Evolutionary conservation across 2,888 invertebrate species (phyloP), one percentile per base, ranked within the genome.

Genomic region (Phytoseiulus persimilis): DNA sequence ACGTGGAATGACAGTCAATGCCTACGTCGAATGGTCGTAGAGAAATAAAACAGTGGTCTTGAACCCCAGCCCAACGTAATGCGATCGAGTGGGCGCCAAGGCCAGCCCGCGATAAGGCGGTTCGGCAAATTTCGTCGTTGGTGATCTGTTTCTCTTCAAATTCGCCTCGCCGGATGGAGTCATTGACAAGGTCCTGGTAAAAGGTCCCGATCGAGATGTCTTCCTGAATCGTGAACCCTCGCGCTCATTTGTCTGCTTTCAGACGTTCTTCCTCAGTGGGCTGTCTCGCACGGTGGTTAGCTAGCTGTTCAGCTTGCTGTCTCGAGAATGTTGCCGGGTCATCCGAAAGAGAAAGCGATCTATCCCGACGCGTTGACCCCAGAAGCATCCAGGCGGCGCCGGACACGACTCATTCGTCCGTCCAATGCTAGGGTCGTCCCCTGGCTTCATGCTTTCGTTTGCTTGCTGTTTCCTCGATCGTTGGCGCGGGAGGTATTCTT

Each of bases 51-150:
- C 65, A 65, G 65, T 65, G 65, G 65, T 65, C 65, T 65, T 65
- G 65, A 65, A 65, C 65, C 65, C 65, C 65, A 65, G 65, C 65
- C 65, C 65, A 65, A 65, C 65, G 65, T 65, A 65, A 65, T 65
- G 65, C 65, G 65, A 65, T 65, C 65, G 28, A 65, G 65, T 65
- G 65, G 65, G 65, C 65, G 65, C 2, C 65, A 65, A 65, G 65
- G 65, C 65, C 39, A 39, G 9, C 39, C 5, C 39, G 39, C 39
- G 65, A 65, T 23, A 65, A 65, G 65, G 65, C 65, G 65, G 5
- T 65, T 65, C 65, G 65, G 18, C 18, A 18, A 2, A 65, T 65
- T 65, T 28, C 65, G 65, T 65, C 28, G 23, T 2, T 23, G 65
- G 11, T 65, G 65, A 65, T 28, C 65, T 28, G 65, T 1, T 65